Conservation (phyloP, 2,888 invertebrate genomes). For the Rotaria sp. region DNA sequence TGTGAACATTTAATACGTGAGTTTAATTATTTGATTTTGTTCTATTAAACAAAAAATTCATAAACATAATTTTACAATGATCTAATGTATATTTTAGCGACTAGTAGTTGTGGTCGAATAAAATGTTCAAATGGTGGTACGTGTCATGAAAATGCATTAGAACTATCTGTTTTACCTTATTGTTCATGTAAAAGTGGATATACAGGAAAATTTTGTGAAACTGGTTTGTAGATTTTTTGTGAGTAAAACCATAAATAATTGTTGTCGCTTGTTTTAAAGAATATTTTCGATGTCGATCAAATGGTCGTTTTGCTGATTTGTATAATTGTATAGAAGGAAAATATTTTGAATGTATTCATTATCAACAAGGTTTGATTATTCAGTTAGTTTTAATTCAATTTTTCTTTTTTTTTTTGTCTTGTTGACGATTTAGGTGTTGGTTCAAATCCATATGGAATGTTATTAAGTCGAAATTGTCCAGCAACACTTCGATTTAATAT, state of each 20-base stretch:
- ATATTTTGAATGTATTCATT: slow-evolving; percentile 41
- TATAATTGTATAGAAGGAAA: slow-evolving; percentile 36
- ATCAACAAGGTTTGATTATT: slow-evolving; percentile 24
- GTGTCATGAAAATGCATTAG: slow-evolving; percentile 34
- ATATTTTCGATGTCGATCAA: slow-evolving; percentile 37
- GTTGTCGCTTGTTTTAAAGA: not conserved
- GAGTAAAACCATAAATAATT: not conserved
- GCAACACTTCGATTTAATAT: slow-evolving; percentile 34
- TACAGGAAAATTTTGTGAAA: slow-evolving; percentile 38
- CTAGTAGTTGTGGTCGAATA: slow-evolving; percentile 27
- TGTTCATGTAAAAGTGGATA: slow-evolving; percentile 37
- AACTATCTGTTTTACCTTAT: not conserved
- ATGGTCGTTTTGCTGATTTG: slow-evolving; percentile 36
- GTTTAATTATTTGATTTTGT: not conserved
- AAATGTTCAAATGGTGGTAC: slow-evolving; percentile 37
- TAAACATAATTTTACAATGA: too few species aligned
- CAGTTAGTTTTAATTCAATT: not conserved
- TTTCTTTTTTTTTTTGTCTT: not conserved
- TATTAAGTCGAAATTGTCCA: slow-evolving; percentile 37
- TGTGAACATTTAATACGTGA: not conserved
- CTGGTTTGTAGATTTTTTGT: not conserved
- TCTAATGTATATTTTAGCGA: not conserved
- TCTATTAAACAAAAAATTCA: too few species aligned
- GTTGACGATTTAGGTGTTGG: not conserved
- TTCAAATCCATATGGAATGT: slow-evolving; percentile 36